These are phyloP conservation scores for Crossoptilon crossoptilon DNA, from an alignment of 2,797 vertebrate genomes.

Conservation along the genomic window DNA sequence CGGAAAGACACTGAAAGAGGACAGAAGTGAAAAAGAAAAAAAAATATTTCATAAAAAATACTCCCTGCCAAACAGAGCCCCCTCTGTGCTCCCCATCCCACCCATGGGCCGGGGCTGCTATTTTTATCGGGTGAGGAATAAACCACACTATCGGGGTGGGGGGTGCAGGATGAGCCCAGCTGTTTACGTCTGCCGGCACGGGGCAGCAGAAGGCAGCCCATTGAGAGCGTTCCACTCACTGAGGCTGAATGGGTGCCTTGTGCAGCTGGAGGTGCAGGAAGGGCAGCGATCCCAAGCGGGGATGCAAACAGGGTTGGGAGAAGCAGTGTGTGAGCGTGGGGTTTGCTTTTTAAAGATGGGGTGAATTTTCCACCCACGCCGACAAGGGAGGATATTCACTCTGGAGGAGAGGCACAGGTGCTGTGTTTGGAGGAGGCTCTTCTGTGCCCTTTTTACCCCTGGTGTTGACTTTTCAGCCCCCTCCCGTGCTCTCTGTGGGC, in stretches of 20 bases:
- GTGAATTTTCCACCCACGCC: neutral
- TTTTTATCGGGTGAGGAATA: slow-evolving; percentile 73
- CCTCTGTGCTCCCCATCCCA: slow-evolving; percentile 47
- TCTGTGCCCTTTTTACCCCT: neutral
- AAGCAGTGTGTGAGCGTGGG: neutral
- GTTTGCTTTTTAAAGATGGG: neutral
- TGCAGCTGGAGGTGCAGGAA: slow-evolving; percentile 64
- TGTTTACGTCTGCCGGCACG: slow-evolving; percentile 74
- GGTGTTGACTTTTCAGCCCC: neutral
- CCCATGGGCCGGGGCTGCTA: slow-evolving; percentile 25
- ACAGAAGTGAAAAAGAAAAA: slow-evolving; percentile 33
- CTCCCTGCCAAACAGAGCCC: slow-evolving; percentile 49
- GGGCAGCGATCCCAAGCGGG: slow-evolving; percentile 42
- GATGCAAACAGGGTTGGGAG: slow-evolving; percentile 39
- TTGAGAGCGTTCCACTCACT: slow-evolving; percentile 51
- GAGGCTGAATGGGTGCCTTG: slow-evolving; percentile 79
- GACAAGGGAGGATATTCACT: slow-evolving; percentile 1
- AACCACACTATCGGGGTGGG: slow-evolving; percentile 56
- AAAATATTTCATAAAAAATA: slow-evolving; percentile 20
- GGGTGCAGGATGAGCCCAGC: slow-evolving; percentile 10
- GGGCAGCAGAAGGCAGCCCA: slow-evolving; percentile 75
- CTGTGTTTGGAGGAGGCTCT: neutral
- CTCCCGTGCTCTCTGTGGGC: neutral
- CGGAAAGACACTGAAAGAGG: slow-evolving; percentile 61
- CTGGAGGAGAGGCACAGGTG: slow-evolving; percentile 17